Percentiles rank a stretch among this genome's conserved stretches.
phyloP scores from a whole-genome alignment of 2,888 invertebrate genomes.

The Stenichneumon culpator region DNA sequence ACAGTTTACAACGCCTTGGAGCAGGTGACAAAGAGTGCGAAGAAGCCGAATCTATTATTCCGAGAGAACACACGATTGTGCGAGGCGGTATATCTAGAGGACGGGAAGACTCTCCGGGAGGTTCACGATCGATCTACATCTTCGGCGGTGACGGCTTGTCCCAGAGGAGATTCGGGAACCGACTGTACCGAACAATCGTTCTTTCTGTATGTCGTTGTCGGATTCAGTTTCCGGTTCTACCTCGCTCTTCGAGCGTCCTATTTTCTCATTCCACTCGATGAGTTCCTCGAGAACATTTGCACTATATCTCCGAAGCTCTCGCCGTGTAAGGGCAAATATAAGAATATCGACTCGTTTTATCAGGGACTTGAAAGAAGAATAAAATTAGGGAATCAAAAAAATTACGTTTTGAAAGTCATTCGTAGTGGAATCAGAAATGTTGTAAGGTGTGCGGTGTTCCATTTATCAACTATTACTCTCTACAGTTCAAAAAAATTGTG shows the following conservation, averaged over 20 bases:
- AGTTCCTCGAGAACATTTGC: conserved; percentile 49
- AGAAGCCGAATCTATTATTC: conserved; percentile 41
- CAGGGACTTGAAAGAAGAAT: not conserved
- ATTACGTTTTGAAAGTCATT: too few species aligned
- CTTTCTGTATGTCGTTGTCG: conserved; percentile 49
- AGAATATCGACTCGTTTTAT: not conserved
- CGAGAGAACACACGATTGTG: conserved; percentile 30
- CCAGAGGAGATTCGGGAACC: conserved; percentile 57
- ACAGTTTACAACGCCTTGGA: conserved; percentile 12
- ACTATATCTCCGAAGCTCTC: conserved; percentile 9
- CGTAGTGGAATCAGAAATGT: too few species aligned
- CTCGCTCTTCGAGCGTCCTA: conserved; percentile 20
- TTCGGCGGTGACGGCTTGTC: conserved; percentile 54
- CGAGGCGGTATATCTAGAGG: not conserved
- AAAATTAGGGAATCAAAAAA: not conserved
- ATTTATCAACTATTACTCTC: too few species aligned
- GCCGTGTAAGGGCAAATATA: not conserved
- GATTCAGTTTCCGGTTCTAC: conserved; percentile 53
- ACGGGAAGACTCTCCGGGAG: conserved; percentile 42
- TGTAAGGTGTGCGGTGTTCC: too few species aligned
- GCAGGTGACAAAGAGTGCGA: conserved; percentile 51
- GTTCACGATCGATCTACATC: conserved; percentile 66
- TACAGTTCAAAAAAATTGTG: too few species aligned
- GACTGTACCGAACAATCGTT: conserved; percentile 63
- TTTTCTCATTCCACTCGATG: conserved; percentile 42